Conservation (phyloP, 2,888 invertebrate species). For the Cabera pusaria region DNA sequence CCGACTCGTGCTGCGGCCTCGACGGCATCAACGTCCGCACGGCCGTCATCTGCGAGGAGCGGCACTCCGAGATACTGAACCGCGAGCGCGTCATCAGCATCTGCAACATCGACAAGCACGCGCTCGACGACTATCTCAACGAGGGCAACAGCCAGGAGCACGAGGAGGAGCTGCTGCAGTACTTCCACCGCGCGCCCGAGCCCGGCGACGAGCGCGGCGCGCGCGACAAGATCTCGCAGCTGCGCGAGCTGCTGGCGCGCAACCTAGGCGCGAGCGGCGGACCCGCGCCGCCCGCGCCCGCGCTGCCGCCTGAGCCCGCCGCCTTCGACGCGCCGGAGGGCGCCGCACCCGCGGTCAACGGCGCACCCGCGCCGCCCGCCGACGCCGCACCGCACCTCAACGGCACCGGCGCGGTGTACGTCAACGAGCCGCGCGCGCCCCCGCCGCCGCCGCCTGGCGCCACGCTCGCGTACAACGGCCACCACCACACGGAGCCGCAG, state of each 20-base stretch:
- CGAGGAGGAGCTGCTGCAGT: slow-evolving; percentile 92
- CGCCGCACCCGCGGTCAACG: slow-evolving; percentile 47
- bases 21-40: slow-evolving; percentile 72
- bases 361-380: slow-evolving; percentile 46
- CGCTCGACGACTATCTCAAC: slow-evolving; percentile 91
- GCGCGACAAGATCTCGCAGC: slow-evolving; percentile 88
- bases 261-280: slow-evolving; percentile 75
- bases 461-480: slow-evolving; percentile 62
- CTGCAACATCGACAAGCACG: slow-evolving; percentile 91
- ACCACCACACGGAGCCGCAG: slow-evolving; percentile 83
- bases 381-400: slow-evolving; percentile 54
- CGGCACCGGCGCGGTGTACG: slow-evolving; percentile 49
- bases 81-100: slow-evolving; percentile 89
- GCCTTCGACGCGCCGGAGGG: slow-evolving; percentile 60
- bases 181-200: slow-evolving; percentile 86
- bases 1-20: slow-evolving; percentile 78
- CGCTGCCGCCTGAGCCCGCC: slow-evolving; percentile 54
- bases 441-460: slow-evolving; percentile 44
- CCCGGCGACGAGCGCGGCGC: slow-evolving; percentile 78
- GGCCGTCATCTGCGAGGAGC: slow-evolving; percentile 75
- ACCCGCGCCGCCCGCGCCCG: slow-evolving; percentile 42
- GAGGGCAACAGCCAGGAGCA: slow-evolving; percentile 90
- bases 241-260: slow-evolving; percentile 87
- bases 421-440: slow-evolving; percentile 45
- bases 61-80: slow-evolving; percentile 81